Evolutionary conservation across 2,113 vertebrate genomes (phyloP).

Genomic region (Ptyas mucosa): DNA sequence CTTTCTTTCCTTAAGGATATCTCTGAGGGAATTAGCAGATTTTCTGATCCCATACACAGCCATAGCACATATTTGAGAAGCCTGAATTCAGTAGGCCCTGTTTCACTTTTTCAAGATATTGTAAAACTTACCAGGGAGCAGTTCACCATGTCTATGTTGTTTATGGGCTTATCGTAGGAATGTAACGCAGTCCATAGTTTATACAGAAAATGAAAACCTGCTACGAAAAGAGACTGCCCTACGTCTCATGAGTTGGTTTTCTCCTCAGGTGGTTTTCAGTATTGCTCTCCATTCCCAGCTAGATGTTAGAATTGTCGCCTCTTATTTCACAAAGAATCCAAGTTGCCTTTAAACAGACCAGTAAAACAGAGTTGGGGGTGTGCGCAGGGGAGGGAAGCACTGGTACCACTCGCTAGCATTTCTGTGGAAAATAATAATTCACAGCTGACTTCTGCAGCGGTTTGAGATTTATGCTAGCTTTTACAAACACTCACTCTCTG

Average conservation of each 20-base stretch:
- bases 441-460: background rate
- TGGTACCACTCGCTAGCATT: background rate
- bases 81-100: background rate
- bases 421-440: conserved; percentile 7
- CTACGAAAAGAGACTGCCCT: background rate
- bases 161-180: background rate
- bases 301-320: background rate
- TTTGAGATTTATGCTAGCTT: background rate
- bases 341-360: background rate
- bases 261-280: background rate
- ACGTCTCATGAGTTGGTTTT: conserved; percentile 14
- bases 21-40: background rate
- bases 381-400: background rate
- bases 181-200: background rate
- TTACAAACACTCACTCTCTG: background rate
- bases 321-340: background rate
- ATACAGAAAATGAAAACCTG: background rate
- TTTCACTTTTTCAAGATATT: background rate
- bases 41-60: background rate
- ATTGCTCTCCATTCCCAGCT: background rate
- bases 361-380: background rate
- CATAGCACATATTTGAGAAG: background rate
- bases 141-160: background rate
- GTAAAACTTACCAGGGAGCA: background rate
- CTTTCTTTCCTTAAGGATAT: background rate